A percentile compares a stretch with the other conserved stretches of the same genome.
Conservation (phyloP, 2,797 vertebrate species). For the Hydrophis major region DNA sequence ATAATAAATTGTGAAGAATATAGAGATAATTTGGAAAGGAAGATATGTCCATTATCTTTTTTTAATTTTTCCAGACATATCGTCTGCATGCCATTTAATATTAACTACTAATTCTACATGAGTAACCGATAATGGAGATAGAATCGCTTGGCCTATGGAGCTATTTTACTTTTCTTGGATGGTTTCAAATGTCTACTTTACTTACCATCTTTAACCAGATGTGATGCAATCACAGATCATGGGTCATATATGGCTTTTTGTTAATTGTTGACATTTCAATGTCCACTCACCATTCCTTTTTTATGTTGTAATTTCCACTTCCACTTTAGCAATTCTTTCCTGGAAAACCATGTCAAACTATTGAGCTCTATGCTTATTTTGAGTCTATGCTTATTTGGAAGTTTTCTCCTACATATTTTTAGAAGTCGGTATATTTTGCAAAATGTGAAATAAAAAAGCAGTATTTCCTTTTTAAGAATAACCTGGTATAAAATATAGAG, state of each 20-base stretch:
- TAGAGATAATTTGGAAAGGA: neutral
- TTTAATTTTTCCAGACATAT: accelerated
- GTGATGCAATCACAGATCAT: neutral
- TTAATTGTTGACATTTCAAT: slow-evolving; percentile 22
- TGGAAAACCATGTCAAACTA: neutral
- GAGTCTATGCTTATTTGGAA: neutral
- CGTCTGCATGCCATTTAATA: neutral
- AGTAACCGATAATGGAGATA: neutral
- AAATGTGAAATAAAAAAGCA: neutral
- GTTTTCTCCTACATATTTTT: neutral
- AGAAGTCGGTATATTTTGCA: neutral
- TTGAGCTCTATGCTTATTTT: neutral
- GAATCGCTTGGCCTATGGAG: neutral
- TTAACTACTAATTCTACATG: neutral
- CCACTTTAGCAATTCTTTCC: neutral
- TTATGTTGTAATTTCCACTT: neutral
- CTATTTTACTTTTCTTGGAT: neutral
- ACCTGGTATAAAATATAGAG: neutral
- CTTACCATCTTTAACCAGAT: neutral
- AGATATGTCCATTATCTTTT: neutral
- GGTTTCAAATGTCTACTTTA: neutral
- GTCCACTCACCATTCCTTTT: neutral
- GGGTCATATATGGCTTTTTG: neutral
- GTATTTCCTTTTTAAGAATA: neutral
- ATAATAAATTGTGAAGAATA: neutral